A percentile compares a stretch with the other conserved stretches of the same genome.
Evolutionary conservation across 2,113 vertebrate species (phyloP).

Genomic region (Bufo gargarizans): DNA sequence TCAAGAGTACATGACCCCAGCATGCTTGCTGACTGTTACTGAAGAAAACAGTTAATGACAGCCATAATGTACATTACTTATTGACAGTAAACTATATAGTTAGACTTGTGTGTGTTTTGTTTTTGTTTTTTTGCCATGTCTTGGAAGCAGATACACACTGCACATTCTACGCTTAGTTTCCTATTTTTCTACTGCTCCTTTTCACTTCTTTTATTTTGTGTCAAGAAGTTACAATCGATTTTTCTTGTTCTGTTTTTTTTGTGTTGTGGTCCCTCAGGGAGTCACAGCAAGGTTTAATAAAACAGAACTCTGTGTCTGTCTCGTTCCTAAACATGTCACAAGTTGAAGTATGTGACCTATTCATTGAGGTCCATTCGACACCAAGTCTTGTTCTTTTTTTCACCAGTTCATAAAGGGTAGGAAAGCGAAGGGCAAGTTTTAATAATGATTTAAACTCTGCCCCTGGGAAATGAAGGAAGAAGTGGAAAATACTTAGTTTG

Average conservation of each 20-base stretch:
- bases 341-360: constrained; percentile 53
- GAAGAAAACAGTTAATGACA: constrained; percentile 5
- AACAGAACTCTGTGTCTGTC: constrained; percentile 47
- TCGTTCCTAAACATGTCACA: constrained; percentile 54
- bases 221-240: constrained; percentile 51
- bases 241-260: constrained; percentile 36
- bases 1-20: neutral
- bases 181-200: constrained; percentile 4
- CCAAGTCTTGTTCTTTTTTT: constrained; percentile 41
- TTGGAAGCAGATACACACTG: neutral
- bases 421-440: constrained; percentile 37
- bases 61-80: neutral
- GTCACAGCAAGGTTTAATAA: constrained; percentile 47
- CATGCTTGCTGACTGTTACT: neutral
- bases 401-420: constrained; percentile 8
- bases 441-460: constrained; percentile 46
- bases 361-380: constrained; percentile 47
- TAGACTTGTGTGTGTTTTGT: neutral
- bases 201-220: constrained; percentile 45
- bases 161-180: constrained; percentile 6
- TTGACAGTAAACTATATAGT: neutral
- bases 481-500: neutral
- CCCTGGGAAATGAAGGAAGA: constrained; percentile 23
- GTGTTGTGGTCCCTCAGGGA: constrained; percentile 41
- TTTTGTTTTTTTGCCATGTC: neutral